Conservation (phyloP, 2,888 invertebrate genomes). For the Drosophila trichaetosa region DNA sequence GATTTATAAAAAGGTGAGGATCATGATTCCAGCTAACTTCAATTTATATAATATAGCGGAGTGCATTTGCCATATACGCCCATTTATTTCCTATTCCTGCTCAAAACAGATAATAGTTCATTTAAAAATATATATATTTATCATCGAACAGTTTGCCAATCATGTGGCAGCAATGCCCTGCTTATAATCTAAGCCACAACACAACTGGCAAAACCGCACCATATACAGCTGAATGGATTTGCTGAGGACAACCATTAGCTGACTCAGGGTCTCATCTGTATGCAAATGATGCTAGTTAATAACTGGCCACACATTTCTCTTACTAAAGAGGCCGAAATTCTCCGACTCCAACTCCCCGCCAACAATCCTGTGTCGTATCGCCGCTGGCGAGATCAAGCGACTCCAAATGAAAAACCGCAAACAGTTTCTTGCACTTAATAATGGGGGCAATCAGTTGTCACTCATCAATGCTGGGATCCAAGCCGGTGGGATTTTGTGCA, state of each 20-base stretch:
- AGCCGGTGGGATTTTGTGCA: slow-evolving; percentile 52
- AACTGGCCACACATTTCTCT: slow-evolving; percentile 14
- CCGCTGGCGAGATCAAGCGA: slow-evolving; percentile 51
- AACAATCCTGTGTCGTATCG: slow-evolving; percentile 34
- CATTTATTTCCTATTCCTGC: slow-evolving; percentile 34
- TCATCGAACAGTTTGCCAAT: slow-evolving; percentile 41
- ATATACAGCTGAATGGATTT: slow-evolving; percentile 30
- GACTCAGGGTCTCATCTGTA: slow-evolving; percentile 51
- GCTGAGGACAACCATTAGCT: slow-evolving; percentile 44
- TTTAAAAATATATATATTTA: neutral
- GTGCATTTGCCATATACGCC: slow-evolving; percentile 33
- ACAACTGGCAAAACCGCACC: slow-evolving; percentile 38
- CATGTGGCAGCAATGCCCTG: slow-evolving; percentile 16
- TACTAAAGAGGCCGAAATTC: slow-evolving; percentile 49
- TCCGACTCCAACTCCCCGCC: slow-evolving; percentile 10
- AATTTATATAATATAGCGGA: slow-evolving; percentile 29
- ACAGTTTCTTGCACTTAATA: slow-evolving; percentile 57
- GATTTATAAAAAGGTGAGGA: slow-evolving; percentile 28
- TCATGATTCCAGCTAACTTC: slow-evolving; percentile 46
- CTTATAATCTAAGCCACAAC: slow-evolving; percentile 49
- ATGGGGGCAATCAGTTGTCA: slow-evolving; percentile 59
- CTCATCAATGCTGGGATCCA: slow-evolving; percentile 49
- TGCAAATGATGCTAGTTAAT: slow-evolving; percentile 1
- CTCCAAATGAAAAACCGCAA: slow-evolving; percentile 55
- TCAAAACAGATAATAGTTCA: neutral